Base-by-base conservation (phyloP, 2,797 vertebrate genomes). In the Petrocephalus sullivani region DNA sequence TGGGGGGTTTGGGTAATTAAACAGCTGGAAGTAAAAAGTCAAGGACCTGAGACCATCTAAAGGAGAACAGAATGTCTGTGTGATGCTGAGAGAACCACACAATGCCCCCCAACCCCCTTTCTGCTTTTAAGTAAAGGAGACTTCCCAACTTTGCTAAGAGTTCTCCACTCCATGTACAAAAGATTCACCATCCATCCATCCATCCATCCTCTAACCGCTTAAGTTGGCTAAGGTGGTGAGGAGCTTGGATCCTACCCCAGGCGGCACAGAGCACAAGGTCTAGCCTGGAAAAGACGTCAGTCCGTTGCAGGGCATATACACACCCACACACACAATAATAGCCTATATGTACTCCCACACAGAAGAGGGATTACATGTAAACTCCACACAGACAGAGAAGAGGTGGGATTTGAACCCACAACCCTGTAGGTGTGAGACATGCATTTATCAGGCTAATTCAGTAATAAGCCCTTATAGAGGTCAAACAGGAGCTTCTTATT, bases 1-100 rank as follows among this genome's bases (percentile, higher is more conserved):
- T 91, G 90, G 92, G 92, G 58, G 87, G 91, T 91, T 91, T 57
- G 91, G 92, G 93, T 93, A 94, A 95, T 94, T 94, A 93, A 95
- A 92, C 92, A 92, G 91, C 92, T 90, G 90, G 83, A 91, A 87
- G 89, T 89, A 89, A 92, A 92, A 91, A 87, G 86, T 64, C 90
- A 54, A 85, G 83, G 60, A 28, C 58, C n/a, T 71, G 28, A 85
- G 14, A 28, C 9, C 83, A 54, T 14, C 21, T 54, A 37, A 57
- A 57, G 84, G 7, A 37, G 46, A n/a, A 21, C 81, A 83, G 49
- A 49, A 83, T 16, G 8, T n/a, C 7, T 0, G 16, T 41, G 19
- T 16, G 37, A n/a, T 5, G 16, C 16, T 78, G 1, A 41, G 7
- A 78, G 37, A 41, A 14, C 64, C 33, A 28, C 28, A 1, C 33